A percentile compares a stretch with the other conserved stretches of the same genome.
phyloP scores from a whole-genome alignment of 2,888 invertebrate genomes.

The Eilema sororculum region DNA sequence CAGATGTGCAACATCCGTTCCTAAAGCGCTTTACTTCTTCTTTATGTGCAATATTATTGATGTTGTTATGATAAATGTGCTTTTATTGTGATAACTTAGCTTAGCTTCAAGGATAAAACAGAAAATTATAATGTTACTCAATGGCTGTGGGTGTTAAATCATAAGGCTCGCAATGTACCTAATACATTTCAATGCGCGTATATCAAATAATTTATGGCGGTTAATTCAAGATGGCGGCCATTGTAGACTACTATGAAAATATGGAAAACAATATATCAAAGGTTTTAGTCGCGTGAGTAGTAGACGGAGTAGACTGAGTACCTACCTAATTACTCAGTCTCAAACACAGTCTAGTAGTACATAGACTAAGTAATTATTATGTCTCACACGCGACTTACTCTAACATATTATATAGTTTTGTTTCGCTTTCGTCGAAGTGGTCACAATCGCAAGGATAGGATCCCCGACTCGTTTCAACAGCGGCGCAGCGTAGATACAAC shows the following conservation, averaged over 20 bases:
- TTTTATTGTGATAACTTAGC: conserved; percentile 21
- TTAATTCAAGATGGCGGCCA: conserved; percentile 52
- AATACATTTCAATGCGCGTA: conserved; percentile 54
- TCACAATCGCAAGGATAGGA: not conserved
- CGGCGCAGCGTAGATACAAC: conserved; percentile 36
- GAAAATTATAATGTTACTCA: conserved; percentile 50
- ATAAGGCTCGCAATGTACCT: conserved; percentile 52
- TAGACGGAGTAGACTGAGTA: no score
- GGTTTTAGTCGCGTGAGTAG: conserved; percentile 19
- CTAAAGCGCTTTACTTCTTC: conserved; percentile 58
- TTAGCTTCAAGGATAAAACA: conserved; percentile 47
- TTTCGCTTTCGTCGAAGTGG: not conserved
- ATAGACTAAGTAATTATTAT: no score
- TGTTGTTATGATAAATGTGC: conserved; percentile 18
- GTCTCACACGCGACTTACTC: no score
- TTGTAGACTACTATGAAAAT: conserved; percentile 37
- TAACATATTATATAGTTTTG: no score
- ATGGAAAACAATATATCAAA: conserved; percentile 33
- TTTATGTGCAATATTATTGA: conserved; percentile 39
- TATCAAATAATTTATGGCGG: conserved; percentile 64
- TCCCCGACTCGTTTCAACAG: conserved; percentile 21
- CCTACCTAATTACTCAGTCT: no score
- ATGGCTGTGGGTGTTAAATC: conserved; percentile 63
- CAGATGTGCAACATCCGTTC: conserved; percentile 86
- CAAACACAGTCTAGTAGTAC: no score